A percentile compares a stretch with the other conserved stretches of the same genome.
Evolutionary conservation across 2,113 vertebrate genomes (phyloP).

Genomic region (Cyprinodon tularosa): DNA sequence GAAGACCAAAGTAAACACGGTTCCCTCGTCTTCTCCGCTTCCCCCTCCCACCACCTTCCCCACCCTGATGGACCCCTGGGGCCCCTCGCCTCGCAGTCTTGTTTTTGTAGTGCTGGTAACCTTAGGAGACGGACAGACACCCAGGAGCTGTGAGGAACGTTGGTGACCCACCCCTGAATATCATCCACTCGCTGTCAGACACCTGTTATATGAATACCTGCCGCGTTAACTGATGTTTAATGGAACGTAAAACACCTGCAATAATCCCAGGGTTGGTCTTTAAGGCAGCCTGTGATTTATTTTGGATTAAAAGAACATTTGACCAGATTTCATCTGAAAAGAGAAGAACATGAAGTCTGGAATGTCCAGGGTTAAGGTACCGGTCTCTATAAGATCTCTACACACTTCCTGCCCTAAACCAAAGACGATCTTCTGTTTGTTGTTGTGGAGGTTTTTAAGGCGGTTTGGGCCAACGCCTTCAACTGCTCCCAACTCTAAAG

Average conservation of each 20-base stretch:
- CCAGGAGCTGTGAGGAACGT: conserved; percentile 25
- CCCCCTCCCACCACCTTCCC: conserved; percentile 13
- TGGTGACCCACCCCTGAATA: conserved; percentile 8
- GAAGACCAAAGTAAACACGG: conserved; percentile 74
- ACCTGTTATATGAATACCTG: conserved; percentile 18
- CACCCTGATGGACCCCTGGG: conserved; percentile 51
- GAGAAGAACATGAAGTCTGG: not conserved
- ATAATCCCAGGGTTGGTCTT: not conserved
- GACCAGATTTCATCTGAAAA: not conserved
- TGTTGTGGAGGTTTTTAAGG: not conserved
- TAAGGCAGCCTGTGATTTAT: not conserved
- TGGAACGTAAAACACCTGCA: not conserved
- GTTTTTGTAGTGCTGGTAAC: conserved; percentile 74
- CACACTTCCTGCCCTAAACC: not conserved
- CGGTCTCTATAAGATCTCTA: not conserved
- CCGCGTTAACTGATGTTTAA: not conserved
- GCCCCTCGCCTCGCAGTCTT: conserved; percentile 69
- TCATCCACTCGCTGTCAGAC: not conserved
- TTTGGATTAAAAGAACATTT: not conserved
- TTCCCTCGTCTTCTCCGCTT: conserved; percentile 44
- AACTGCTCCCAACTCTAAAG: too few relatives aligned
- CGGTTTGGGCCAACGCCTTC: not conserved
- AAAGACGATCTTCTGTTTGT: not conserved
- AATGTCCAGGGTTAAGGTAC: not conserved
- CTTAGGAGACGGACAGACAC: conserved; percentile 64